phyloP scores from a whole-genome alignment of 1,140 invertebrate species.

The Aricia agestis region DNA sequence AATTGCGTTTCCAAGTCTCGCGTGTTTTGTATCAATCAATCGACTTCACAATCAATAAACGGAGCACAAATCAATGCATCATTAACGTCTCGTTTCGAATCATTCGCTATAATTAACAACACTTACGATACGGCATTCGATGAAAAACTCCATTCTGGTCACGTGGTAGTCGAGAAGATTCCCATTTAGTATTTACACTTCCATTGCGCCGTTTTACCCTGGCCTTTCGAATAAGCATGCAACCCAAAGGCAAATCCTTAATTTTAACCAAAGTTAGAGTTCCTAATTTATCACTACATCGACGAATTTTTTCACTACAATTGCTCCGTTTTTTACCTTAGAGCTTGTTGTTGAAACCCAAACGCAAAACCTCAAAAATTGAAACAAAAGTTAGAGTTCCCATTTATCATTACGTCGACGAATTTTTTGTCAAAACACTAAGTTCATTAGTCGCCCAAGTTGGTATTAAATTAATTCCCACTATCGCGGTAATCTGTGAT shows the following conservation, averaged over 20 bases:
- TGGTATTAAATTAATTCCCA: background rate
- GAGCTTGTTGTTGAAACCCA: no score
- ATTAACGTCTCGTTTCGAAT: constrained; percentile 36
- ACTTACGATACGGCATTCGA: background rate
- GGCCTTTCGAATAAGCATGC: background rate
- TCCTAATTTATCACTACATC: no score
- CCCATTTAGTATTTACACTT: background rate
- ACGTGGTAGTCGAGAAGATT: background rate
- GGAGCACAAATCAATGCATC: constrained; percentile 54
- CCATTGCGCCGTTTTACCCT: background rate
- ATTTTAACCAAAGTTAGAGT: no score
- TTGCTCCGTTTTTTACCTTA: no score
- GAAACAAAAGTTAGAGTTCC: no score
- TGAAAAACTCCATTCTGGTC: background rate
- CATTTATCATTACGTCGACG: background rate
- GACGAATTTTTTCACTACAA: no score
- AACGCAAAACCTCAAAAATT: no score
- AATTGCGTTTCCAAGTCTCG: background rate
- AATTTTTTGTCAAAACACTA: background rate
- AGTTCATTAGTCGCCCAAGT: background rate
- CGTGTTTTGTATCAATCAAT: constrained; percentile 44
- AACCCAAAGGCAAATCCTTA: background rate
- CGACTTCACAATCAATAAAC: constrained; percentile 61
- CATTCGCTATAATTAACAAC: constrained; percentile 11
- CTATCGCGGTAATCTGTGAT: constrained; percentile 10